Conservation (phyloP, 2,797 vertebrate genomes). For the Sorex maritimensis region DNA sequence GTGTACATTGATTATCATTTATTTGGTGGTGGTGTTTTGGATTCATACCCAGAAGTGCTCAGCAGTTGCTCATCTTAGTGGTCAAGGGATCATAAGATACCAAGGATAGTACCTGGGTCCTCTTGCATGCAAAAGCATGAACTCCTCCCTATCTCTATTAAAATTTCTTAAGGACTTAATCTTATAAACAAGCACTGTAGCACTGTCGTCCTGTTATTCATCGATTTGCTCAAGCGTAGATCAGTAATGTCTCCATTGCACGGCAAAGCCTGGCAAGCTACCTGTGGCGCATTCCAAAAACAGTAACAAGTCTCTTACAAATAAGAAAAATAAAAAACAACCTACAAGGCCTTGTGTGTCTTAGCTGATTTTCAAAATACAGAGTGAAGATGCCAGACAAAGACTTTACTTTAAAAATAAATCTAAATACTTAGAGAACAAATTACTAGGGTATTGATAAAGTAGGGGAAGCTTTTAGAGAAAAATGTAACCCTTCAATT, state of each 20-base stretch:
- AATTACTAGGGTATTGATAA: slow-evolving; percentile 84
- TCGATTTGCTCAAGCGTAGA: no score
- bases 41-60: slow-evolving; percentile 59
- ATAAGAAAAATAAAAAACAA: slow-evolving; percentile 55
- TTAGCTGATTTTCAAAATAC: slow-evolving; percentile 79
- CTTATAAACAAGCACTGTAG: slow-evolving; percentile 35
- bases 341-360: slow-evolving; percentile 59
- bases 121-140: no score
- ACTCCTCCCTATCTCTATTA: not conserved
- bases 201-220: no score
- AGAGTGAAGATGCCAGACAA: slow-evolving; percentile 76
- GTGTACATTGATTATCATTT: no score
- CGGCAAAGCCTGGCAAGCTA: no score
- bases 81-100: no score
- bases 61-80: slow-evolving; percentile 60
- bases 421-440: slow-evolving; percentile 78
- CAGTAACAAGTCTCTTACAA: slow-evolving; percentile 21
- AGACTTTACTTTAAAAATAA: slow-evolving; percentile 82
- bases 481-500: slow-evolving; percentile 87
- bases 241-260: no score
- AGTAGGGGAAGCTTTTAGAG: slow-evolving; percentile 82
- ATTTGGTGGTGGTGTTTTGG: not conserved
- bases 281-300: no score
- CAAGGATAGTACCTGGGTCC: no score
- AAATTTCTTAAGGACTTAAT: slow-evolving; percentile 63